Conservation (phyloP, 1,140 invertebrate species). For the Sipha flava region DNA sequence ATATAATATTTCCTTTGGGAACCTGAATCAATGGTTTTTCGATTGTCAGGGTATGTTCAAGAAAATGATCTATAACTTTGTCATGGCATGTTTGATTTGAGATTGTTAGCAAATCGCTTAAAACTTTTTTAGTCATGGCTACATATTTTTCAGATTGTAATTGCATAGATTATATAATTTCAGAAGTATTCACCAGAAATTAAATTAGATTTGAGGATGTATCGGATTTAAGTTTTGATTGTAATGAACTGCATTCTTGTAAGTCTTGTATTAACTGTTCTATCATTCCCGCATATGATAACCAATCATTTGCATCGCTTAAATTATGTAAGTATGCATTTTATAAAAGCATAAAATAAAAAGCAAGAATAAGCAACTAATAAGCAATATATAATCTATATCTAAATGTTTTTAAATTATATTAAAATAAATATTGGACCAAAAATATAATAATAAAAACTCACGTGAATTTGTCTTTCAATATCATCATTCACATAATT, state of each 20-base stretch:
- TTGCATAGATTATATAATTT: neutral
- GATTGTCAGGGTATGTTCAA: neutral
- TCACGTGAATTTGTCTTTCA: too few species aligned
- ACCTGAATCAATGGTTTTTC: neutral
- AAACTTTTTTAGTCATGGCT: neutral
- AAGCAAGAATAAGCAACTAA: too few species aligned
- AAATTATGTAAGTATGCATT: too few species aligned
- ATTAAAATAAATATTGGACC: too few species aligned
- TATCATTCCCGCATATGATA: neutral
- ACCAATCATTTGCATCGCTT: too few species aligned
- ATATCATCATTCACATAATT: too few species aligned
- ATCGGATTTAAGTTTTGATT: neutral
- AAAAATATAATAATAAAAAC: too few species aligned
- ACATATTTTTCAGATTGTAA: neutral
- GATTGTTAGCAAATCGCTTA: neutral
- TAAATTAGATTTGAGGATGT: neutral
- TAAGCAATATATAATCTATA: too few species aligned
- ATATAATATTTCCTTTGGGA: constrained; percentile 2
- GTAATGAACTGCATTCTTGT: neutral
- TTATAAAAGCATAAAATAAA: too few species aligned
- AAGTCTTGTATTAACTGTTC: neutral
- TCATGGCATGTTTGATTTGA: neutral
- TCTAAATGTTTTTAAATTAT: too few species aligned
- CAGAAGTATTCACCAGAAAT: neutral
- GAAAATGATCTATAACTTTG: neutral